Conservation (phyloP, 2,888 invertebrate species). For the Drosophila picticornis region DNA sequence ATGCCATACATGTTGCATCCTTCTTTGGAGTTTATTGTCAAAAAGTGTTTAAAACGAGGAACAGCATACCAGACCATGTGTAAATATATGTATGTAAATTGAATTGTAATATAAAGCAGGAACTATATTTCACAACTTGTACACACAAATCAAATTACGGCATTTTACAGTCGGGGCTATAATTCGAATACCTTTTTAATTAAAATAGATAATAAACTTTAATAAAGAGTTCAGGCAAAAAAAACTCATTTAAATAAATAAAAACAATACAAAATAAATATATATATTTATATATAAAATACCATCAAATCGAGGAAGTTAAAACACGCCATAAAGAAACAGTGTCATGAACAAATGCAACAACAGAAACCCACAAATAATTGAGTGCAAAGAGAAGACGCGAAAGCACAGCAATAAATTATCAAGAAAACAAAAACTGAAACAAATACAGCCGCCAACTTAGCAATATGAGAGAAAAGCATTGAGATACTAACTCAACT, state of each 20-base stretch:
- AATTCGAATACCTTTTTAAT: background rate
- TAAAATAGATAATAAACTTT: constrained; percentile 27
- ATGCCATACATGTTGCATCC: constrained; percentile 42
- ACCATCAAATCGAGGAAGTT: constrained; percentile 50
- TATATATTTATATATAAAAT: constrained; percentile 26
- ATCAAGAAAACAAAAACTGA: constrained; percentile 32
- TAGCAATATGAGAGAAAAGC: constrained; percentile 55
- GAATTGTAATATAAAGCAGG: background rate
- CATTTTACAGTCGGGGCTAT: background rate
- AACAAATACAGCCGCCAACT: constrained; percentile 48
- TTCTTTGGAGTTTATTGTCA: constrained; percentile 38
- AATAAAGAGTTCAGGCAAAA: constrained; percentile 23
- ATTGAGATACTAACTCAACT: constrained; percentile 10
- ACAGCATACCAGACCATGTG: background rate
- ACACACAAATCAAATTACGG: background rate
- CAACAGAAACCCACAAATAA: constrained; percentile 68
- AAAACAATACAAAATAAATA: constrained; percentile 17
- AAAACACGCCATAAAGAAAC: constrained; percentile 72
- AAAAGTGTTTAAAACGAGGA: constrained; percentile 3
- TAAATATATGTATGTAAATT: background rate
- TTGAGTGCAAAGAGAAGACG: constrained; percentile 64
- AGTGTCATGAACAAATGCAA: constrained; percentile 83
- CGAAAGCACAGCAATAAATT: constrained; percentile 24
- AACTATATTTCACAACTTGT: background rate
- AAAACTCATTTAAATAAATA: constrained; percentile 14